Evolutionary conservation across 2,113 vertebrate genomes (phyloP).

Genomic region (Balaenoptera acutorostrata): DNA sequence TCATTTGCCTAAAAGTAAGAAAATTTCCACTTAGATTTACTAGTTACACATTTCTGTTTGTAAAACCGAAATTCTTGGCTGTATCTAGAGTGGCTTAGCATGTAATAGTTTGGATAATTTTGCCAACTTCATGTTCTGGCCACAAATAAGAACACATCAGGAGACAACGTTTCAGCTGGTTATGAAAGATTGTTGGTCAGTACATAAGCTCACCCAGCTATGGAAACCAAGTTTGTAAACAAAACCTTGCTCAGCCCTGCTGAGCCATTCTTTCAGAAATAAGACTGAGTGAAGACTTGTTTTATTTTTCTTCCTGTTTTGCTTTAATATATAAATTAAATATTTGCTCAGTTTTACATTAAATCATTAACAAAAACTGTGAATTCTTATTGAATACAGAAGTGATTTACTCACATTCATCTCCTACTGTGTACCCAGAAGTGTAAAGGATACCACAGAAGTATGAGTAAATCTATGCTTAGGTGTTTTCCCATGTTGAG

Average conservation of each 20-base stretch:
- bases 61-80: background rate
- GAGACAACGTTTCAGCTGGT: background rate
- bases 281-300: background rate
- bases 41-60: background rate
- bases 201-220: background rate
- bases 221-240: background rate
- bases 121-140: background rate
- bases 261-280: background rate
- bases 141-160: background rate
- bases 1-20: background rate
- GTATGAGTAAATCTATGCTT: background rate
- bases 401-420: background rate
- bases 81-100: background rate
- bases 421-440: background rate
- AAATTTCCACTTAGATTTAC: background rate
- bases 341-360: background rate
- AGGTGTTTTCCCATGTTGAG: background rate
- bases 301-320: background rate
- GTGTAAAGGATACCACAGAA: background rate
- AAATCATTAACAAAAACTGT: background rate
- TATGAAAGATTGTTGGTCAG: background rate
- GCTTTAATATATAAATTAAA: constrained; percentile 17
- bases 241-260: background rate
- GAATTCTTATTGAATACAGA: background rate
- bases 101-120: constrained; percentile 1